phyloP scores from a whole-genome alignment of 1,140 invertebrate species.

The Elysia chlorotica region DNA sequence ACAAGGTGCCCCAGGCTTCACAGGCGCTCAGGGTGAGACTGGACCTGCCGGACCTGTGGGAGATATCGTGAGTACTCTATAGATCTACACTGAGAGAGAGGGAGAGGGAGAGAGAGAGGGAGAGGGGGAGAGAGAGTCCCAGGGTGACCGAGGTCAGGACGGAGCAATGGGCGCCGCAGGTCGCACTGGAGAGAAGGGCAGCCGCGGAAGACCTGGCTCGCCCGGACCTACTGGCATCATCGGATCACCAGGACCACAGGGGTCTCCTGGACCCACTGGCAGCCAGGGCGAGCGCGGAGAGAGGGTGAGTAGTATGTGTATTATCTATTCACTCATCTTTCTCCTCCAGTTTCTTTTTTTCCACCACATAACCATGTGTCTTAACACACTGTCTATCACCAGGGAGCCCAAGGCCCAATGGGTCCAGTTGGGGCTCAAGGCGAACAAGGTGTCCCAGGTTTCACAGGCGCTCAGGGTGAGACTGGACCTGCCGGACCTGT shows the following conservation, averaged over 20 bases:
- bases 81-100: too few relatives aligned
- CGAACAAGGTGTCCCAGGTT: constrained; percentile 42
- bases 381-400: background rate
- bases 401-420: constrained; percentile 39
- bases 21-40: constrained; percentile 32
- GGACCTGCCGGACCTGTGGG: constrained; percentile 27
- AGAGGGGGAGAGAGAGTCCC: constrained; percentile 41
- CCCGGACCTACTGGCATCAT: constrained; percentile 35
- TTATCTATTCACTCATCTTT: too few relatives aligned
- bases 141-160: constrained; percentile 34
- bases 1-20: constrained; percentile 28
- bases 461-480: constrained; percentile 43
- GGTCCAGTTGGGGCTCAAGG: constrained; percentile 46
- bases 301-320: constrained; percentile 35
- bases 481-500: constrained; percentile 40
- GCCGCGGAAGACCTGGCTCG: constrained; percentile 28
- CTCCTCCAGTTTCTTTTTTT: too few relatives aligned
- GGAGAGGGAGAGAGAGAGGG: too few relatives aligned
- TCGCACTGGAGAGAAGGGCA: constrained; percentile 33
- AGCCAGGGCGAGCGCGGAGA: constrained; percentile 38
- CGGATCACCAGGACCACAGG: constrained; percentile 39
- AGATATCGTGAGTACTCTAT: constrained; percentile 19
- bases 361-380: background rate
- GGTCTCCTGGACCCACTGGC: constrained; percentile 33
- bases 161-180: constrained; percentile 38